Evolutionary conservation across 2,113 vertebrate species (phyloP).

Genomic region (Reinhardtius hippoglossoides): DNA sequence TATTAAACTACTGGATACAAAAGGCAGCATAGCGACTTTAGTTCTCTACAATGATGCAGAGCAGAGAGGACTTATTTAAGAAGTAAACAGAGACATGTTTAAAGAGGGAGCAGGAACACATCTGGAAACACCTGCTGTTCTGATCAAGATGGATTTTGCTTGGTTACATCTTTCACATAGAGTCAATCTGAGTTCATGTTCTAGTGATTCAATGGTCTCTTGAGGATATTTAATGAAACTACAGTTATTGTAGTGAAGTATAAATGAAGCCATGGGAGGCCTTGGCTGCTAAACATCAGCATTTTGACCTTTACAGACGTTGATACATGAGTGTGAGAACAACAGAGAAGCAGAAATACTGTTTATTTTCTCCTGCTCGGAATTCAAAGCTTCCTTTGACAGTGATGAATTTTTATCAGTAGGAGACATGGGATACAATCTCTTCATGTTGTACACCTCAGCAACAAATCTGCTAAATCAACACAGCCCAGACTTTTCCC

Average conservation of each 20-base stretch:
- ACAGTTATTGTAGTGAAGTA: not conserved
- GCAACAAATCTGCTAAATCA: slow-evolving; percentile 63
- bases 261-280: not conserved
- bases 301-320: slow-evolving; percentile 20
- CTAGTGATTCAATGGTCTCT: not conserved
- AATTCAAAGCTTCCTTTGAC: slow-evolving; percentile 2
- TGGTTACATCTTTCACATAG: not conserved
- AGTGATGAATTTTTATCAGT: slow-evolving; percentile 54
- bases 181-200: not conserved
- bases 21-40: not conserved
- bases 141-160: not conserved
- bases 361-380: slow-evolving; percentile 29
- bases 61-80: too few relatives aligned
- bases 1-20: not conserved
- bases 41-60: too few relatives aligned
- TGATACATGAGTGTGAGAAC: slow-evolving; percentile 41
- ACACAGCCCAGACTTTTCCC: slow-evolving; percentile 53
- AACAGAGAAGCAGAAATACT: slow-evolving; percentile 32
- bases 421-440: slow-evolving; percentile 41
- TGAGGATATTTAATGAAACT: too few relatives aligned
- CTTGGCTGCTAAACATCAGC: not conserved
- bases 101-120: not conserved
- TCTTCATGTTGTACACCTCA: slow-evolving; percentile 53
- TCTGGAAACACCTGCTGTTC: too few relatives aligned
- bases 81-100: too few relatives aligned